Evolutionary conservation across 2,888 invertebrate genomes (phyloP).

Genomic region (Blastobasis lacticolella): DNA sequence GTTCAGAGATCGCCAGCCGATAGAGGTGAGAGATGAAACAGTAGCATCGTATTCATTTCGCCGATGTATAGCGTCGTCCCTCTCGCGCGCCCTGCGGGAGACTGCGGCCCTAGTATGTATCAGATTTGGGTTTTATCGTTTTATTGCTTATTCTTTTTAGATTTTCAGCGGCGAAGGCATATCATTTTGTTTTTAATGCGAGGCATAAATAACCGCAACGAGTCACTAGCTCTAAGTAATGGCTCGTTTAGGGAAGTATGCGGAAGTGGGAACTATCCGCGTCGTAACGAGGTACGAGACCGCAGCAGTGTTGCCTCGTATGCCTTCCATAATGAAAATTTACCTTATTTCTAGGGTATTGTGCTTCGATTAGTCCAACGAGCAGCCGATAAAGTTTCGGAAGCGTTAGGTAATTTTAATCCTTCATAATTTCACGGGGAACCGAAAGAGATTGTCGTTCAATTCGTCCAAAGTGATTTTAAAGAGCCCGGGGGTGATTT

Average conservation of each 20-base stretch:
- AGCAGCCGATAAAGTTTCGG: slow-evolving; percentile 12
- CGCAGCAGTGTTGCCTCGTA: no score
- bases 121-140: slow-evolving; percentile 75
- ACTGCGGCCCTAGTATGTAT: slow-evolving; percentile 70
- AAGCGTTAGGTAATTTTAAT: slow-evolving; percentile 1
- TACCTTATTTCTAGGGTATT: no score
- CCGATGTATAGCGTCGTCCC: slow-evolving; percentile 58
- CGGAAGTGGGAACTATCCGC: slow-evolving; percentile 55
- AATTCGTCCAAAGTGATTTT: slow-evolving; percentile 63
- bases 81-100: slow-evolving; percentile 62
- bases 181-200: slow-evolving; percentile 74
- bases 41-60: slow-evolving; percentile 71
- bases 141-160: slow-evolving; percentile 76
- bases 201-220: slow-evolving; percentile 66
- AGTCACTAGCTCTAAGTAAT: slow-evolving; percentile 62
- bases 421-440: neutral
- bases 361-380: slow-evolving; percentile 1
- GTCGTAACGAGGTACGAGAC: slow-evolving; percentile 16
- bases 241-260: slow-evolving; percentile 58
- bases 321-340: no score
- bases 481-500: slow-evolving; percentile 60
- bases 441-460: slow-evolving; percentile 41
- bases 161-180: slow-evolving; percentile 73
- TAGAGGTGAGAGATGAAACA: slow-evolving; percentile 75
- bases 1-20: slow-evolving; percentile 66